phyloP scores from a whole-genome alignment of 2,113 vertebrate genomes.

The Dicentrarchus labrax region DNA sequence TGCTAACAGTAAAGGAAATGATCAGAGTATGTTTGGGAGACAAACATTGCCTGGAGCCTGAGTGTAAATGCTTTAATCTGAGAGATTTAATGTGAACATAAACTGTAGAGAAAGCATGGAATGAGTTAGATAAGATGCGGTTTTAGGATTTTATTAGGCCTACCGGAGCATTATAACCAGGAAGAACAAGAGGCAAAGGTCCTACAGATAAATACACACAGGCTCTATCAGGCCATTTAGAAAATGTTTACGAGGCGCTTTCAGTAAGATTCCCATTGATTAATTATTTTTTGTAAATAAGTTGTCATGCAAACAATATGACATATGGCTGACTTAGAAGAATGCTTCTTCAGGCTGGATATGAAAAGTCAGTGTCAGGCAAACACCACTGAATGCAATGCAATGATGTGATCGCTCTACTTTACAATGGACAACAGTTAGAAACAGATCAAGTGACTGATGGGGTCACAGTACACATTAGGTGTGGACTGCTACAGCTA shows the following conservation, averaged over 20 bases:
- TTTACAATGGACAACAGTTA: conserved; percentile 54
- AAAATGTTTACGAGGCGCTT: conserved; percentile 8
- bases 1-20: conserved; percentile 4
- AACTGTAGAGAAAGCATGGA: conserved; percentile 21
- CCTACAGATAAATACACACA: conserved; percentile 48
- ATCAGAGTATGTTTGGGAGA: conserved; percentile 26
- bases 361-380: conserved; percentile 40
- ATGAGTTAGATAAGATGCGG: conserved; percentile 46
- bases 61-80: conserved; percentile 37
- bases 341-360: conserved; percentile 49
- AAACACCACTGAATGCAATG: conserved; percentile 52
- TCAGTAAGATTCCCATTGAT: conserved; percentile 3
- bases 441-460: conserved; percentile 58
- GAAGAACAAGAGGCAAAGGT: conserved; percentile 47
- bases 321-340: conserved; percentile 18
- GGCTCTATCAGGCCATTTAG: conserved; percentile 20
- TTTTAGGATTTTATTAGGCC: conserved; percentile 34
- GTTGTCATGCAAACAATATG: conserved; percentile 20
- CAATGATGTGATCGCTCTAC: conserved; percentile 22
- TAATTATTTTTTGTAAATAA: conserved; percentile 42
- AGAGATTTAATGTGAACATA: conserved; percentile 36
- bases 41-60: conserved; percentile 53
- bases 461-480: conserved; percentile 62
- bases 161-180: conserved; percentile 6
- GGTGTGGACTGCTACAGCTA: conserved; percentile 42